Base-by-base conservation (phyloP, 2,888 invertebrate genomes). In the Tachina grossa region DNA sequence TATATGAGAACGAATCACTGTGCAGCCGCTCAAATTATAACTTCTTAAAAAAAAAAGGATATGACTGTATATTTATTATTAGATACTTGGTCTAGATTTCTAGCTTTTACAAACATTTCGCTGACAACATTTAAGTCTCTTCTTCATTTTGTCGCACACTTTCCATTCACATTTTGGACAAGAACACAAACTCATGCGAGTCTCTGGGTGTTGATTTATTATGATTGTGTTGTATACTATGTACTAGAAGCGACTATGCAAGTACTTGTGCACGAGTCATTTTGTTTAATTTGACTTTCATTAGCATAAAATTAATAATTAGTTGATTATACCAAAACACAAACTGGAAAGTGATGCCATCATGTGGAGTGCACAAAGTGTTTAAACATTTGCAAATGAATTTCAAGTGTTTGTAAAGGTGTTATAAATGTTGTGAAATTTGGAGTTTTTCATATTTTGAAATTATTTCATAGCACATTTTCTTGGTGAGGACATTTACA, bases 231-330 rank as follows among this genome's bases (percentile, higher is more conserved):
- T 31, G 31, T 31, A 31, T 31, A 31, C 31, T 31, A 6, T 31
- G 31, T 6, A 31, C 31, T 31, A 31, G 31, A 49, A 13, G 14
- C 49, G 14, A 13, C 14, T 49, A 14, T 49, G n/a, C n/a, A 49
- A 14, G 49, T 49, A 49, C 14, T 31, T 31, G 31, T 31, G 31
- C 31, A 31, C 31, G 31, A 31, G 31, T 31, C 5, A 31, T 31
- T 31, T 31, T 31, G 31, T 31, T 49, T 49, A 74, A 61, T 63
- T 74, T 74, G 49, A 74, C 63, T 41, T 51, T 74, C 61, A 74
- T 74, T 61, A 74, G 63, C 59, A 31, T 72, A 57, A 57, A 69
- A 69, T 55, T 69, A 55, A 69, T 74, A 49, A 74, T 74, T 59
- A 61, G 16, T 74, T 74, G 49, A 61, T 61, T 41, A 74, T 61